Percentiles rank a stretch among this genome's conserved stretches.
These are phyloP conservation scores for Colostygia pectinataria DNA, from an alignment of 2,888 invertebrate species.

Conservation along the genomic window DNA sequence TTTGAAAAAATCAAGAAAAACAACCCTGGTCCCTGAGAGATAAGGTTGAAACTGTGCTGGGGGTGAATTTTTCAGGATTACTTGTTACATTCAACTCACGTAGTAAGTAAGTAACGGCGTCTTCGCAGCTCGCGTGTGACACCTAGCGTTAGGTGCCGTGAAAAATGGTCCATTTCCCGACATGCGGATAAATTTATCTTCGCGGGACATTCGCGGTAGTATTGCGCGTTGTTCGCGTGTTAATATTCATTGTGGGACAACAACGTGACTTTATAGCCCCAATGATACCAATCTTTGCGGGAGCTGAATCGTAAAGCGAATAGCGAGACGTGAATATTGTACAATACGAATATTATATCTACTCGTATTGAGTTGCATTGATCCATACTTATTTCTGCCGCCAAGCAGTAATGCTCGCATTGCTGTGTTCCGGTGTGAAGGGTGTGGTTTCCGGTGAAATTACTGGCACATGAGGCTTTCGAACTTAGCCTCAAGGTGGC, in stretches of 20 bases:
- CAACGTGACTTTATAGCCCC: slow-evolving; percentile 41
- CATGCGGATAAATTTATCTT: slow-evolving; percentile 79
- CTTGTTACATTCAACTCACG: slow-evolving; percentile 71
- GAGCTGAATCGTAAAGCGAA: slow-evolving; percentile 17
- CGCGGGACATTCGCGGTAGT: slow-evolving; percentile 66
- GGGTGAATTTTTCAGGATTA: slow-evolving; percentile 39
- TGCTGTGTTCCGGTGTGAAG: too few relatives aligned
- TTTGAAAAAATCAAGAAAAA: slow-evolving; percentile 14
- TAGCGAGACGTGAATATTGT: slow-evolving; percentile 4
- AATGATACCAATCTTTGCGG: slow-evolving; percentile 28
- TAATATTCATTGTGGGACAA: slow-evolving; percentile 78
- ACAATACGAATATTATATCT: background rate
- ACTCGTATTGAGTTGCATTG: background rate
- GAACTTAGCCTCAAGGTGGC: too few relatives aligned
- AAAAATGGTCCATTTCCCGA: slow-evolving; percentile 77
- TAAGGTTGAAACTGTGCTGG: slow-evolving; percentile 26
- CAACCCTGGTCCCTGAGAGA: background rate
- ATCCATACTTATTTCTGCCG: too few relatives aligned
- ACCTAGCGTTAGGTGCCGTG: slow-evolving; percentile 80
- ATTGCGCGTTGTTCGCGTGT: slow-evolving; percentile 74
- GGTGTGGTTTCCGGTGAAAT: too few relatives aligned
- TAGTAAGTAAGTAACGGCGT: slow-evolving; percentile 71
- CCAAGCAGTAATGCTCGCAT: too few relatives aligned
- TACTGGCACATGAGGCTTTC: too few relatives aligned
- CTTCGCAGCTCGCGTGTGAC: slow-evolving; percentile 68